These are phyloP conservation scores for Tylochromis polylepis DNA, from an alignment of 2,113 vertebrate species.

Conservation along the genomic window DNA sequence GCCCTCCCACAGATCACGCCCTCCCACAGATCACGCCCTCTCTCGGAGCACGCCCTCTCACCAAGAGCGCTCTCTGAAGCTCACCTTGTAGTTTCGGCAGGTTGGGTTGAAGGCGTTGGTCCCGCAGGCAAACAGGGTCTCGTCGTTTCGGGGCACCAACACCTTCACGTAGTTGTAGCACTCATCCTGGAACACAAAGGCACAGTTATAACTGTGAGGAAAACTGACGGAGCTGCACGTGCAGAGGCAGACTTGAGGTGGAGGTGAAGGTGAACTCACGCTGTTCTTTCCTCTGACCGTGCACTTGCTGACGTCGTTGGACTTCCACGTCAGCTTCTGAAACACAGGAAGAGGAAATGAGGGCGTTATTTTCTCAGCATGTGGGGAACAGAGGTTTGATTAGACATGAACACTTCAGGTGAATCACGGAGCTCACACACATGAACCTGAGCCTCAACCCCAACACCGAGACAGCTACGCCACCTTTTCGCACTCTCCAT, in stretches of 20 bases:
- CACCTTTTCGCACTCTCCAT: not conserved
- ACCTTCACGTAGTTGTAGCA: slow-evolving; percentile 92
- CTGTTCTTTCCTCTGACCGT: slow-evolving; percentile 72
- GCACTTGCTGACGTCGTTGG: slow-evolving; percentile 72
- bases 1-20: rapidly evolving
- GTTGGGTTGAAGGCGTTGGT: slow-evolving; percentile 88
- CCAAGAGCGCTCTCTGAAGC: not conserved
- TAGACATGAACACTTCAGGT: not conserved
- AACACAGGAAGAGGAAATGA: not conserved
- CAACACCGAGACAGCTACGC: no score
- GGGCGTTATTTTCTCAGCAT: not conserved
- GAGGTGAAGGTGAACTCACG: slow-evolving; percentile 46
- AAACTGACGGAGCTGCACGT: not conserved
- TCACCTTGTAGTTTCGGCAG: slow-evolving; percentile 83
- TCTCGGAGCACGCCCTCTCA: not conserved
- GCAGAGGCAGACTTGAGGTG: not conserved
- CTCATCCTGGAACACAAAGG: slow-evolving; percentile 74
- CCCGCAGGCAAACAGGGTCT: slow-evolving; percentile 82
- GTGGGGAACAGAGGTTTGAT: not conserved
- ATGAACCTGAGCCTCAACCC: rapidly evolving
- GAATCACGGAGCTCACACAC: not conserved
- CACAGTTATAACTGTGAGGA: not conserved
- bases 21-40: rapidly evolving
- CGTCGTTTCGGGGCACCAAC: slow-evolving; percentile 78
- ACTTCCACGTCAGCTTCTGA: slow-evolving; percentile 73